phyloP scores from a whole-genome alignment of 1,140 invertebrate species.

The Pseudachorutes palmiensis region DNA sequence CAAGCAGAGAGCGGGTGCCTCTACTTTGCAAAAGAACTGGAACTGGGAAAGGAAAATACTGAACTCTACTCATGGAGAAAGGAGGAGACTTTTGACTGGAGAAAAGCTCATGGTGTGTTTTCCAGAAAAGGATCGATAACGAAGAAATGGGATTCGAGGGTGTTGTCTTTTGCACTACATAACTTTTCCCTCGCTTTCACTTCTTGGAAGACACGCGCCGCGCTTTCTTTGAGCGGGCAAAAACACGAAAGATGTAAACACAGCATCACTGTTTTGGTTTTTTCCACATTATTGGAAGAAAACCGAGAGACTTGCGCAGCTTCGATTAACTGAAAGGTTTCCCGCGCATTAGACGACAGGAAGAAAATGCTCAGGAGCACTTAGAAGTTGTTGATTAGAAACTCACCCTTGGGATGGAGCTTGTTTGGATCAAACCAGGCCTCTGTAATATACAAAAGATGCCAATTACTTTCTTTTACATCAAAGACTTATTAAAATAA shows the following conservation, averaged over 20 bases:
- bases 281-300: not conserved
- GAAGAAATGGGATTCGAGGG: conserved; percentile 12
- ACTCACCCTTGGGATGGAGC: conserved; percentile 77
- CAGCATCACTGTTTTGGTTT: not conserved
- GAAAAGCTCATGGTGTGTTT: not conserved
- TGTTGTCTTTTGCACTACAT: not conserved
- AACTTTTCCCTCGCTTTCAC: no score
- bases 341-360: no score
- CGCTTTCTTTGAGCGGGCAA: not conserved
- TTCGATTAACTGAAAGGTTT: no score
- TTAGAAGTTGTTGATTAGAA: no score
- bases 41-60: not conserved
- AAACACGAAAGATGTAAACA: not conserved
- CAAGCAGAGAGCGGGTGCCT: no score
- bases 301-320: no score
- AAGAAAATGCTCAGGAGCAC: no score
- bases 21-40: no score
- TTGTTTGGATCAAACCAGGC: conserved; percentile 81
- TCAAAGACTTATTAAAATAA: not conserved
- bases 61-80: not conserved
- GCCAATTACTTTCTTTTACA: not conserved
- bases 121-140: conserved; percentile 17
- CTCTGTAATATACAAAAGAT: conserved; percentile 62
- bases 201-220: not conserved
- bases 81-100: not conserved